Evolutionary conservation across 2,888 invertebrate genomes (phyloP).

Genomic region (Crioceris asparagi): DNA sequence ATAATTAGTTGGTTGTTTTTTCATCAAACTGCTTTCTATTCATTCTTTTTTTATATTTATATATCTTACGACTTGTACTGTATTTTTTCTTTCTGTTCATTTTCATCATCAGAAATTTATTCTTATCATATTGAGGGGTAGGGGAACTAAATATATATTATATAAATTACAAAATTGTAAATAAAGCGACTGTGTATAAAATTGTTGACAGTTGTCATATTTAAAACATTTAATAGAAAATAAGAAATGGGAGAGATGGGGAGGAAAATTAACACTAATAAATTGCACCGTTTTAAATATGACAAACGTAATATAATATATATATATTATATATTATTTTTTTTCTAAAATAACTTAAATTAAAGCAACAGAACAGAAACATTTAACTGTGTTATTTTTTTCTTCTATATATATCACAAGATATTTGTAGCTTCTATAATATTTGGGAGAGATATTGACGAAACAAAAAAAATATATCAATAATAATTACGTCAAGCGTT

Average conservation of each 20-base stretch:
- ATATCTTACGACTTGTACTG: conserved; percentile 9
- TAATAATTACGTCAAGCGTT: too few relatives aligned
- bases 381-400: conserved; percentile 20
- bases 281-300: conserved; percentile 11
- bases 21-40: background rate
- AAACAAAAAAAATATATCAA: too few relatives aligned
- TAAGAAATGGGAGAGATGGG: too few relatives aligned
- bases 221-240: conserved; percentile 13
- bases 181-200: conserved; percentile 7
- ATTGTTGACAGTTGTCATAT: conserved; percentile 12
- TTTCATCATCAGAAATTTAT: conserved; percentile 3
- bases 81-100: conserved; percentile 4
- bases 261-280: conserved; percentile 11
- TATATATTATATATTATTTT: background rate
- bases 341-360: conserved; percentile 11
- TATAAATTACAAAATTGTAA: conserved; percentile 2
- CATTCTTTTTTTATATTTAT: background rate
- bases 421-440: conserved; percentile 22
- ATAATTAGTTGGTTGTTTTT: background rate
- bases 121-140: background rate
- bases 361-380: conserved; percentile 23
- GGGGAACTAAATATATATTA: conserved; percentile 1
- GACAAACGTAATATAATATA: conserved; percentile 9
- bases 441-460: conserved; percentile 12
- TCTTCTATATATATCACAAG: conserved; percentile 26